Conservation (phyloP, 2,888 invertebrate species). For the Pycnomerus fuliginosus region DNA sequence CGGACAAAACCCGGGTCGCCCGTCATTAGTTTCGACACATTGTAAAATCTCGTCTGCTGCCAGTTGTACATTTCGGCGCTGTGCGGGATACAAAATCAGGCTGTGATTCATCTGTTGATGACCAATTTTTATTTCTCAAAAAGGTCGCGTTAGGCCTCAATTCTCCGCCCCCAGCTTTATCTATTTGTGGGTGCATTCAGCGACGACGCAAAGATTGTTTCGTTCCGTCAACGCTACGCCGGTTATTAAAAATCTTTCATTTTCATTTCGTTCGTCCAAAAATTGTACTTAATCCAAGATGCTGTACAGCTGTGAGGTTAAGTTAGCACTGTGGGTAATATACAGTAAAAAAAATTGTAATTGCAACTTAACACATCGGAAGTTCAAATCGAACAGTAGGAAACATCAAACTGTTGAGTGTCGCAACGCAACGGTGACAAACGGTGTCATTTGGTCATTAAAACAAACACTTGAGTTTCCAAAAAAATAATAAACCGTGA, state of each 20-base stretch:
- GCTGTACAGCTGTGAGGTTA: slow-evolving; percentile 40
- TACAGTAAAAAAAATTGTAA: no score
- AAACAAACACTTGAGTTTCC: no score
- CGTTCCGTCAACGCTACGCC: slow-evolving; percentile 25
- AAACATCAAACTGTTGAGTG: no score
- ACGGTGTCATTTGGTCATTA: no score
- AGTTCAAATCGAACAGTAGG: no score
- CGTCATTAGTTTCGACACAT: slow-evolving; percentile 37
- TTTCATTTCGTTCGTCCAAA: slow-evolving; percentile 46
- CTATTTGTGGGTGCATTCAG: slow-evolving; percentile 36
- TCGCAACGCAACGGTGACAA: no score
- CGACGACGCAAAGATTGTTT: slow-evolving; percentile 34
- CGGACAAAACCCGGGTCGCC: slow-evolving; percentile 34
- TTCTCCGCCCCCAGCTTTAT: slow-evolving; percentile 37
- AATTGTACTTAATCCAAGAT: slow-evolving; percentile 44
- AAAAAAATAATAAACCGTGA: no score
- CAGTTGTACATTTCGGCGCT: slow-evolving; percentile 17
- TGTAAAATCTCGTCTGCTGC: slow-evolving; percentile 32
- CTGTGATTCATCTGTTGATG: slow-evolving; percentile 57
- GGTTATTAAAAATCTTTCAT: slow-evolving; percentile 11
- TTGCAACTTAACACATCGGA: no score
- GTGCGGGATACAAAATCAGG: slow-evolving; percentile 54
- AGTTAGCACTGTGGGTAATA: slow-evolving; percentile 44
- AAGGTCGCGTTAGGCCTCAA: slow-evolving; percentile 45
- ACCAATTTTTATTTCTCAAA: slow-evolving; percentile 54